phyloP scores from a whole-genome alignment of 2,113 vertebrate species.

The Columba janthina region DNA sequence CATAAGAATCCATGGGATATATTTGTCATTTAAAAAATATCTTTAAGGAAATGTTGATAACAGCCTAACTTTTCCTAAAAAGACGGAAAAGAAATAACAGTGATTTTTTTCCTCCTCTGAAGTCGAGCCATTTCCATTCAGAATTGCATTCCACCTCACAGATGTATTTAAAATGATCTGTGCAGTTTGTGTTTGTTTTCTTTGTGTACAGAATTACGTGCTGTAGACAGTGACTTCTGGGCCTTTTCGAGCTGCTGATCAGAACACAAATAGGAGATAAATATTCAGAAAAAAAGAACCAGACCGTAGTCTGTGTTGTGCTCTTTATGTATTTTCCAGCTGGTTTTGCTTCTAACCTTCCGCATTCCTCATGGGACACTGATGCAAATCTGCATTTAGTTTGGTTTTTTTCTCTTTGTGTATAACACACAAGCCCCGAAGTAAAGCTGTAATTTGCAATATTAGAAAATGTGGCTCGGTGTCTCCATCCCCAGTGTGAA shows the following conservation, averaged over 20 bases:
- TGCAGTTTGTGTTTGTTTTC: not conserved
- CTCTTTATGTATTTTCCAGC: slow-evolving; percentile 45
- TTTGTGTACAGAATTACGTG: not conserved
- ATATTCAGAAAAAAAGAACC: not conserved
- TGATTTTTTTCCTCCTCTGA: not conserved
- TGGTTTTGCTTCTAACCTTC: slow-evolving; percentile 49
- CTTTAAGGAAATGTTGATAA: not conserved
- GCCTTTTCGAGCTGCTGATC: not conserved
- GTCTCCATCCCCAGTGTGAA: not conserved
- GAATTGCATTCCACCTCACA: not conserved
- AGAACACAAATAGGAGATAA: slow-evolving; percentile 10
- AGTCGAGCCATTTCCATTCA: not conserved
- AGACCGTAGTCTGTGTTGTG: not conserved
- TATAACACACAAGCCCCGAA: not conserved
- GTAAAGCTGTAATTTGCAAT: slow-evolving; percentile 6
- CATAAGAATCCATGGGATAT: not conserved
- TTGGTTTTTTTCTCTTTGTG: not conserved
- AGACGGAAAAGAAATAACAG: not conserved
- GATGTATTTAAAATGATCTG: not conserved
- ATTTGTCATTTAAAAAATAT: not conserved
- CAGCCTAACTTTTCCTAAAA: not conserved
- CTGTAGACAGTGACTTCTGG: not conserved
- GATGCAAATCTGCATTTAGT: slow-evolving; percentile 10
- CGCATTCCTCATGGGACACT: slow-evolving; percentile 17
- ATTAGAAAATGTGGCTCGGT: not conserved